Conservation (phyloP, 2,888 invertebrate species). For the Clitarchus hookeri region DNA sequence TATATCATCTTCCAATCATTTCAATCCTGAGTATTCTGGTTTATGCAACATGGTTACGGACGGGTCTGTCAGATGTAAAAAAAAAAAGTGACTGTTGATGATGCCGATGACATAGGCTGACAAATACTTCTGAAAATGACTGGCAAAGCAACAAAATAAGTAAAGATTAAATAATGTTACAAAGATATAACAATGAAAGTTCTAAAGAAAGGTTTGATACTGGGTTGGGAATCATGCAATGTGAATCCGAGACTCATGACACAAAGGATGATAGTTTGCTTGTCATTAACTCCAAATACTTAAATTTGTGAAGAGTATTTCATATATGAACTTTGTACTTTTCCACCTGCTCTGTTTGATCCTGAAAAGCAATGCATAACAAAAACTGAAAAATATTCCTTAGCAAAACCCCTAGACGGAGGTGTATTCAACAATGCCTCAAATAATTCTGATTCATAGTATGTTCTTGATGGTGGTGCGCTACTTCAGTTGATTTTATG, state of each 20-base stretch:
- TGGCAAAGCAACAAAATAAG: background rate
- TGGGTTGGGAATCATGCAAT: background rate
- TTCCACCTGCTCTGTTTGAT: conserved; percentile 9
- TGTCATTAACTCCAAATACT: background rate
- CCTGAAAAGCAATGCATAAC: background rate
- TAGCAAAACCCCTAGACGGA: background rate
- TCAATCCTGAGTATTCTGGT: background rate
- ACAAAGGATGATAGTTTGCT: background rate
- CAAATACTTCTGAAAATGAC: background rate
- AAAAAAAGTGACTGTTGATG: background rate
- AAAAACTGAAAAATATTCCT: background rate
- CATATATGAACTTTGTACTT: background rate
- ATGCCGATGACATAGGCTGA: background rate
- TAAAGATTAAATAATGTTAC: background rate
- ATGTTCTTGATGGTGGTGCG: background rate
- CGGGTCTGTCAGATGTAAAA: background rate
- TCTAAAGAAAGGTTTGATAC: background rate
- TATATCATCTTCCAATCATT: background rate
- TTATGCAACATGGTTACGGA: background rate
- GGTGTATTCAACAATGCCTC: background rate
- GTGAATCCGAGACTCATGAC: background rate
- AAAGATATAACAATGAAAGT: background rate
- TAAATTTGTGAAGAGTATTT: background rate
- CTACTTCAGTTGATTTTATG: background rate
- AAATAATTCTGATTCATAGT: background rate